Conservation (phyloP, 1,140 invertebrate species). For the Drosophila virilis region DNA sequence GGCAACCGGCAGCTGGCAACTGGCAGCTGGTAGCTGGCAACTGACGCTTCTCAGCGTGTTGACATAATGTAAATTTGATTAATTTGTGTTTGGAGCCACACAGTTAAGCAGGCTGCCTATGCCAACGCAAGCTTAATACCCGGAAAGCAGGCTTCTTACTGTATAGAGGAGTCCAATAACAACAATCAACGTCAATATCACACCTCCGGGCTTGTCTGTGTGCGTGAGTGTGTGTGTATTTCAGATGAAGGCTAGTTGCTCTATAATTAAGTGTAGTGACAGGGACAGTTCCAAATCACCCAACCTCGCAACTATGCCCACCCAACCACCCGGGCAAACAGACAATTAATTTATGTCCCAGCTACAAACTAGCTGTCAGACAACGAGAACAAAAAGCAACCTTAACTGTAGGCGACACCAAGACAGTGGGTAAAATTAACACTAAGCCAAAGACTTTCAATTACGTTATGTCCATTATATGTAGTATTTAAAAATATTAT, state of each 20-base stretch:
- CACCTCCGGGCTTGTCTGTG: slow-evolving; percentile 6
- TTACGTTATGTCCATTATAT: too few relatives aligned
- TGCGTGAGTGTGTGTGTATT: slow-evolving; percentile 2
- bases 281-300: slow-evolving; percentile 20
- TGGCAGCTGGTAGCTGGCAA: slow-evolving; percentile 13
- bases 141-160: background rate
- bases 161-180: slow-evolving; percentile 5
- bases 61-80: slow-evolving; percentile 74
- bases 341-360: slow-evolving; percentile 38
- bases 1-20: slow-evolving; percentile 5
- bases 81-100: slow-evolving; percentile 41
- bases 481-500: too few relatives aligned
- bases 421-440: background rate
- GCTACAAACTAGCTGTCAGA: background rate
- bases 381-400: slow-evolving; percentile 3
- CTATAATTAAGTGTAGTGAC: slow-evolving; percentile 62
- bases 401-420: background rate
- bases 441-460: background rate
- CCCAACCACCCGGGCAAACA: slow-evolving; percentile 6
- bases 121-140: background rate
- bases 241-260: slow-evolving; percentile 3
- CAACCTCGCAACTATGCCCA: background rate
- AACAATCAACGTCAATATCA: slow-evolving; percentile 46
- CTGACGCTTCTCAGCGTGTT: slow-evolving; percentile 27
- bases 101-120: slow-evolving; percentile 1